Percentiles rank a stretch among this genome's conserved stretches.
phyloP scores from a whole-genome alignment of 2,888 invertebrate genomes.

The Ametastegia equiseti region DNA sequence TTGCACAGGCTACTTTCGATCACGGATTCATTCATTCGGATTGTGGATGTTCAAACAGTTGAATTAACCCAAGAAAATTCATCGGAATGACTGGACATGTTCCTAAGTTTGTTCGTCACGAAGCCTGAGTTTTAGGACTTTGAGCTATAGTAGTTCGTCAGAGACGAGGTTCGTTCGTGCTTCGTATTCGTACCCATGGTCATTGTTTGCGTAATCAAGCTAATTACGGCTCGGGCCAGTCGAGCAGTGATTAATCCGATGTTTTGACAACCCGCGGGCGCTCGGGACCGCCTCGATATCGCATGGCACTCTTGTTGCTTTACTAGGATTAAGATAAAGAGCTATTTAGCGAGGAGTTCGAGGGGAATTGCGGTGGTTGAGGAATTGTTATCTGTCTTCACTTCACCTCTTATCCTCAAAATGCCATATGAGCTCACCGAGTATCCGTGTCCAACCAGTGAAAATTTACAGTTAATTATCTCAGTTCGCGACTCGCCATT shows the following conservation, averaged over 20 bases:
- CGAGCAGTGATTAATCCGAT: constrained; percentile 31
- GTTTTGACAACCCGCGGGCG: constrained; percentile 35
- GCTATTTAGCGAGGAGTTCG: neutral
- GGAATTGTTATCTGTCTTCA: neutral
- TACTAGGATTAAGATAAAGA: neutral
- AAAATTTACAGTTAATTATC: constrained; percentile 5
- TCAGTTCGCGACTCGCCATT: neutral
- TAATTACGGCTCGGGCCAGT: constrained; percentile 30
- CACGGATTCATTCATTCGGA: neutral
- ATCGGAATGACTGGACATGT: neutral
- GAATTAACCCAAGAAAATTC: neutral
- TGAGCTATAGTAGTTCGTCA: neutral
- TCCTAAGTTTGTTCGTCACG: neutral
- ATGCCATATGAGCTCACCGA: neutral
- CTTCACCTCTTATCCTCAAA: neutral
- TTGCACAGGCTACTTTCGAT: too few species aligned
- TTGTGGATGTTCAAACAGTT: neutral
- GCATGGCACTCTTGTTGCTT: constrained; percentile 9
- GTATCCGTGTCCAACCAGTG: neutral
- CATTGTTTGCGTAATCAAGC: constrained; percentile 42
- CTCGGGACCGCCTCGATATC: constrained; percentile 11
- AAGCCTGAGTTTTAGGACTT: neutral
- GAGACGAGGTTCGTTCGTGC: neutral
- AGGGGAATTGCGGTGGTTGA: neutral
- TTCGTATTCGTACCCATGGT: neutral